A percentile compares a stretch with the other conserved stretches of the same genome.
Conservation (phyloP, 2,797 vertebrate species). For the Ataeniobius toweri region DNA sequence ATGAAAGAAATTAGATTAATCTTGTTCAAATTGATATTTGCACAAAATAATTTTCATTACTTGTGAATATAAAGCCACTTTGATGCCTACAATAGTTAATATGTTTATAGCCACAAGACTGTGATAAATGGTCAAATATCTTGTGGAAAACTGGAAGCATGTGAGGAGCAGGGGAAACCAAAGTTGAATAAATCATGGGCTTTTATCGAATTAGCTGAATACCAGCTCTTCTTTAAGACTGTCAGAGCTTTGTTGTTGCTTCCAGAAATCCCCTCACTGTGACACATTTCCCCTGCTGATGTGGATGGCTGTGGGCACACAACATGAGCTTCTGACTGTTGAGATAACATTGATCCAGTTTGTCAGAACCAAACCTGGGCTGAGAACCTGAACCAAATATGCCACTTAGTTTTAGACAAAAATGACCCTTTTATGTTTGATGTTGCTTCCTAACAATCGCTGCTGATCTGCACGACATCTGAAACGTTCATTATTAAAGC, state of each 20-base stretch:
- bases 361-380: constrained; percentile 45
- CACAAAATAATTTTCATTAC: constrained; percentile 13
- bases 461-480: neutral
- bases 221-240: constrained; percentile 19
- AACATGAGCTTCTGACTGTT: constrained; percentile 9
- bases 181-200: constrained; percentile 25
- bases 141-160: constrained; percentile 28
- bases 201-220: constrained; percentile 21
- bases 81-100: constrained; percentile 23
- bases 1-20: constrained; percentile 9
- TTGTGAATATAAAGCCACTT: constrained; percentile 16
- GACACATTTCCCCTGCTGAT: constrained; percentile 28
- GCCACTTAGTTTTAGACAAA: neutral
- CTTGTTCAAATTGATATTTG: constrained; percentile 9
- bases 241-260: constrained; percentile 14
- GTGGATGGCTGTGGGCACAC: constrained; percentile 17
- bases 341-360: constrained; percentile 20
- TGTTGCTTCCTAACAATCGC: neutral
- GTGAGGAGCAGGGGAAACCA: constrained; percentile 24
- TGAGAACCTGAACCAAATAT: constrained; percentile 19
- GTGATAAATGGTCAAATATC: neutral
- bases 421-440: no score
- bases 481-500: constrained; percentile 54
- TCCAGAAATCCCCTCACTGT: neutral
- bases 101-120: neutral